Evolutionary conservation across 2,888 invertebrate genomes (phyloP), one percentile per base, ranked within the genome.

Genomic region (Phorcus lineatus): DNA sequence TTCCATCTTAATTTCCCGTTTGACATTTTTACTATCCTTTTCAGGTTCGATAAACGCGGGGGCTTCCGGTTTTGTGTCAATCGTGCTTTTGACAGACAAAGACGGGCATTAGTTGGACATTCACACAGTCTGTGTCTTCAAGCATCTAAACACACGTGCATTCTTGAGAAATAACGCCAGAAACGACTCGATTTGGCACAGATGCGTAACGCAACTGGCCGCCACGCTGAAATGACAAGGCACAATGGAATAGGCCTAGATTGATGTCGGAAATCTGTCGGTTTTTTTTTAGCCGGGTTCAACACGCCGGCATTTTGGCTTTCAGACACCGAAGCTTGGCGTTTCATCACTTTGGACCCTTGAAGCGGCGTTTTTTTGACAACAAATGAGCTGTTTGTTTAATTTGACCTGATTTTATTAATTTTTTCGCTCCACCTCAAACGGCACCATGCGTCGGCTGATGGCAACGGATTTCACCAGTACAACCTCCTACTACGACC

Each of bases 21-120:
- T 70, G 31, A 70, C 70, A 36, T 70, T 70, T 70, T 70, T 31
- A 31, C 31, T 70, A 31, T 70, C 40, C 47, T n/a, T 31, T 31
- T 31, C 40, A 70, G 31, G 70, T 31, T 19, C 62, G 62, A 62
- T 62, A 62, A 47, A 62, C 62, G 28, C 62, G 24, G 28, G 13
- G 19, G 36, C 70, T 70, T 70, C 70, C 70, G 70, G 70, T 70
- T 70, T 70, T 70, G 36, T 70, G 70, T 70, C 70, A 70, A 70
- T 36, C 70, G 70, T 70, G 70, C 28, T 17, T 70, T 70, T 70
- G 70, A 70, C 70, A 70, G 70, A 70, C 70, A 70, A 70, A 70
- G 70, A 70, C 6, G 6, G 7, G 19, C 24, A 24, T 57, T 57
- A 57, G 57, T 57, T 57, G 24, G 9, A 24, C 19, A 7, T 9